Conservation (phyloP, 2,113 vertebrate species). For the Trinectes maculatus region DNA sequence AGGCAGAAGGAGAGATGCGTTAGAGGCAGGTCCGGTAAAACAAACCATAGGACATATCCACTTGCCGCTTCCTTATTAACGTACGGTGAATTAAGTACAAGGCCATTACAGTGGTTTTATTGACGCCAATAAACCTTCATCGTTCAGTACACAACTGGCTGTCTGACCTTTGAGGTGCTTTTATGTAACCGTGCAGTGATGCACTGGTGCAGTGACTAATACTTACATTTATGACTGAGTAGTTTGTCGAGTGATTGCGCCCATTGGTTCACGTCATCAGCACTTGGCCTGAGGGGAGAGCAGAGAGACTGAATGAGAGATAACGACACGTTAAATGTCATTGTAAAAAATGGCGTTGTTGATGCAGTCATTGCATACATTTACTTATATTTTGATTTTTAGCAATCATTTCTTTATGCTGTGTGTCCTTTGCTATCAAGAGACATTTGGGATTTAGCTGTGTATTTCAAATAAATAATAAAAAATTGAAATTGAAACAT, state of each 20-base stretch:
- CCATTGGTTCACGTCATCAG: conserved; percentile 89
- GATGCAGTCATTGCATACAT: no score
- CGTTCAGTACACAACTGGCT: conserved; percentile 1
- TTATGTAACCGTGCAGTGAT: conserved; percentile 21
- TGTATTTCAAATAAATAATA: background rate
- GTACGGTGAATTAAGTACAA: background rate
- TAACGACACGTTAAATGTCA: no score
- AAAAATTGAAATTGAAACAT: no score
- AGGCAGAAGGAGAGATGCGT: background rate
- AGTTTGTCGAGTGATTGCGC: conserved; percentile 91
- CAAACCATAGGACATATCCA: background rate
- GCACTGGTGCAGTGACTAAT: background rate
- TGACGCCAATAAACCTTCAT: conserved; percentile 25
- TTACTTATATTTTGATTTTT: background rate
- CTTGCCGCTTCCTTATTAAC: conserved; percentile 13
- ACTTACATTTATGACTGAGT: conserved; percentile 91
- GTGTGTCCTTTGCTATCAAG: background rate
- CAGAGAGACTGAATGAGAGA: conserved; percentile 12
- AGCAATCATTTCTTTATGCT: background rate
- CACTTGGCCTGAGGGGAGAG: conserved; percentile 81
- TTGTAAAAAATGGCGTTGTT: no score
- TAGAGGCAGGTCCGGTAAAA: background rate
- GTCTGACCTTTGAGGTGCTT: conserved; percentile 44
- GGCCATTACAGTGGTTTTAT: conserved; percentile 35
- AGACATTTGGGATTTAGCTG: background rate